These are phyloP conservation scores for Drosophila cracens DNA, from an alignment of 2,888 invertebrate genomes.

Conservation along the genomic window DNA sequence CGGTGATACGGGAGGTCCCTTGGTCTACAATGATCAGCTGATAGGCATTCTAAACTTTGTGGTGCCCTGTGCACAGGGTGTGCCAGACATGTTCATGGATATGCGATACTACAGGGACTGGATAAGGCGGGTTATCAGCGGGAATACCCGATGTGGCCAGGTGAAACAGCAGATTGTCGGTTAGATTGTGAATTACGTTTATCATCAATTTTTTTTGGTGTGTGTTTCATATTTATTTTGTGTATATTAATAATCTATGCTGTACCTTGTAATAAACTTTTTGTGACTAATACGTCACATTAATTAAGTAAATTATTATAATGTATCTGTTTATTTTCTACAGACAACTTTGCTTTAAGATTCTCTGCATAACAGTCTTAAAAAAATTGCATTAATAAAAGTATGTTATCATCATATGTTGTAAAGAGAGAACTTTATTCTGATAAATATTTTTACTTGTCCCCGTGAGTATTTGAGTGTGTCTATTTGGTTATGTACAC, in stretches of 20 bases:
- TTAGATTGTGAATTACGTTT: background rate
- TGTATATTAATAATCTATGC: background rate
- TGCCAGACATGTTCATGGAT: constrained; percentile 82
- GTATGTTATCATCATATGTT: background rate
- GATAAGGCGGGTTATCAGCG: constrained; percentile 72
- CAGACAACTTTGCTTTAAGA: background rate
- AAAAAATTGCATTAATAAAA: background rate
- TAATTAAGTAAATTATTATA: background rate
- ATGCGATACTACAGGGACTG: constrained; percentile 82
- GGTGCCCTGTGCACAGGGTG: constrained; percentile 82
- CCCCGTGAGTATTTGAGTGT: too few relatives aligned
- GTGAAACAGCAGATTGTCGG: constrained; percentile 36
- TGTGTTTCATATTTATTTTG: background rate
- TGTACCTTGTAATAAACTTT: background rate
- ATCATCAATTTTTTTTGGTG: background rate
- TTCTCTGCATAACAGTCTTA: background rate
- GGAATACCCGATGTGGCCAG: constrained; percentile 45
- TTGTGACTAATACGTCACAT: background rate
- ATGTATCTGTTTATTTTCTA: background rate
- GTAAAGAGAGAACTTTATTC: background rate
- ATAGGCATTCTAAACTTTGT: constrained; percentile 82
- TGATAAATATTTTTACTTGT: background rate
- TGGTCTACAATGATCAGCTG: constrained; percentile 74
- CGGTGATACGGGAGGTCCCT: constrained; percentile 83
- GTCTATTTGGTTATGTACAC: background rate